Conservation (phyloP, 2,888 invertebrate genomes). For the Geotrupes spiniger region DNA sequence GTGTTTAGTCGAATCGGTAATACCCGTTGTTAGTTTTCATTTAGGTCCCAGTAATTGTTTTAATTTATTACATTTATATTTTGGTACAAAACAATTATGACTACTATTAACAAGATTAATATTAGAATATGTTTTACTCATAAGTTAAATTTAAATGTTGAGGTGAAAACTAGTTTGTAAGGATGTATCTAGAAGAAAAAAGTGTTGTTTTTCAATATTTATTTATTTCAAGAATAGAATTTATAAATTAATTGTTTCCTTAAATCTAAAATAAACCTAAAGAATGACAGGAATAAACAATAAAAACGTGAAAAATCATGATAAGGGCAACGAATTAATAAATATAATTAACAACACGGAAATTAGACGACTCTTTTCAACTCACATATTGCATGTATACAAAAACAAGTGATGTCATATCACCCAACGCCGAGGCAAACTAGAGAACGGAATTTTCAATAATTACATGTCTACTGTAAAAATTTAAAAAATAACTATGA, state of each 20-base stretch:
- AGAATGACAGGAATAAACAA: slow-evolving; percentile 23
- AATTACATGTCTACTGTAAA: slow-evolving; percentile 33
- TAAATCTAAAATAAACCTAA: slow-evolving; percentile 41
- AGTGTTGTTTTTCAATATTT: slow-evolving; percentile 40
- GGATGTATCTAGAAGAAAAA: too few relatives aligned
- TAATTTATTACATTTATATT: too few relatives aligned
- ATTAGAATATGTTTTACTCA: too few relatives aligned
- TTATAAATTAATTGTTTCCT: slow-evolving; percentile 45
- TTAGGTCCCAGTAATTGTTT: too few relatives aligned
- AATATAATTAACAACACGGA: slow-evolving; percentile 34
- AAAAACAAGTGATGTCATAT: slow-evolving; percentile 36
- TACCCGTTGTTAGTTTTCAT: too few relatives aligned
- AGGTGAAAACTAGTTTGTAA: too few relatives aligned
- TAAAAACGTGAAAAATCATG: slow-evolving; percentile 29
- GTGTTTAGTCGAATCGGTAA: too few relatives aligned
- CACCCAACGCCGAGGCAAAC: slow-evolving; percentile 41
- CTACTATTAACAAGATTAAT: too few relatives aligned
- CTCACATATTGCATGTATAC: slow-evolving; percentile 41
- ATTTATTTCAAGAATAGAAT: slow-evolving; percentile 45
- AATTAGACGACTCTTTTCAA: slow-evolving; percentile 7
- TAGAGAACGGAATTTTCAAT: slow-evolving; percentile 30
- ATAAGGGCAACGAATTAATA: slow-evolving; percentile 21
- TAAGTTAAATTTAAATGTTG: too few relatives aligned
- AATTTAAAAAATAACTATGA: slow-evolving; percentile 39
- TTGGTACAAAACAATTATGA: too few relatives aligned